Conservation (phyloP, 2,113 vertebrate species). For the Callipepla californica region DNA sequence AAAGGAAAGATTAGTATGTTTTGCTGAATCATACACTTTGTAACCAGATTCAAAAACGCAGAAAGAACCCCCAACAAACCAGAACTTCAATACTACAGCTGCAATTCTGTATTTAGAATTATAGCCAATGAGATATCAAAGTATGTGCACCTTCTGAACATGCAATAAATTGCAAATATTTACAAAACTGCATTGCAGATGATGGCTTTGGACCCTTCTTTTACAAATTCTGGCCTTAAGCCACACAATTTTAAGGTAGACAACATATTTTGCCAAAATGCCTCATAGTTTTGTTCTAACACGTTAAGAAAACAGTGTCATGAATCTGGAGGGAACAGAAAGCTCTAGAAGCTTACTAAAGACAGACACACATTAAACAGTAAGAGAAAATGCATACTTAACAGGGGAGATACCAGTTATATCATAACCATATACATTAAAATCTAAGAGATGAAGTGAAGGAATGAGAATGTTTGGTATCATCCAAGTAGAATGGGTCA, state of each 20-base stretch:
- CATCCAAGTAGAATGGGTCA: not conserved
- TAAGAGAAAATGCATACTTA: not conserved
- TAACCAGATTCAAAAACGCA: not conserved
- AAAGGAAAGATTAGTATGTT: not conserved
- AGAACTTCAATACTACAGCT: not conserved
- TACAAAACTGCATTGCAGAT: not conserved
- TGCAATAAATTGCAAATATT: not conserved
- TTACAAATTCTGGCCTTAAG: not conserved
- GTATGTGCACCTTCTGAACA: not conserved
- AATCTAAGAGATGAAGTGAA: not conserved
- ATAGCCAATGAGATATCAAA: not conserved
- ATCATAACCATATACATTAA: not conserved
- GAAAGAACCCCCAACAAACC: not conserved
- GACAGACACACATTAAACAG: conserved; percentile 16
- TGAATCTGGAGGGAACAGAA: not conserved
- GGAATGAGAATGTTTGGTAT: not conserved
- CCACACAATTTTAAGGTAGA: not conserved
- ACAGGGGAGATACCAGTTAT: not conserved
- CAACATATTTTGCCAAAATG: not conserved
- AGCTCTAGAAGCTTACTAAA: not conserved
- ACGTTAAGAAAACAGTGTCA: not conserved
- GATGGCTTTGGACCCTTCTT: not conserved
- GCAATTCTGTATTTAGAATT: not conserved
- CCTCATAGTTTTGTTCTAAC: not conserved
- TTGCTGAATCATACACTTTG: not conserved